phyloP scores from a whole-genome alignment of 2,888 invertebrate species.

The Odontomyia ornata region DNA sequence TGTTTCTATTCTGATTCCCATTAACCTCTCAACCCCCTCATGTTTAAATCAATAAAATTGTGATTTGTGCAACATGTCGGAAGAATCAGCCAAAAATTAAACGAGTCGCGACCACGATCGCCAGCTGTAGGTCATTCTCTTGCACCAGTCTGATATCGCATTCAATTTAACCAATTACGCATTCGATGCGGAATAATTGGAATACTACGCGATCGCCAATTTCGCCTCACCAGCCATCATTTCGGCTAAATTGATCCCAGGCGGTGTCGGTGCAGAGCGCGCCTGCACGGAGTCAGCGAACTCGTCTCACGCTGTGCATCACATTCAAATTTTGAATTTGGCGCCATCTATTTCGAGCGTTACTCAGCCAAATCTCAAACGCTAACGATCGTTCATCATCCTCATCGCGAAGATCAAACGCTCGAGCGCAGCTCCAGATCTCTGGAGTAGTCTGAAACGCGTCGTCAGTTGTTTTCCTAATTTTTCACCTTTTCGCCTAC shows the following conservation, averaged over 20 bases:
- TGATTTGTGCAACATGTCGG: too few relatives aligned
- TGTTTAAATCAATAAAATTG: too few relatives aligned
- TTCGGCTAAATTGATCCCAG: neutral
- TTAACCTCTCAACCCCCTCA: too few relatives aligned
- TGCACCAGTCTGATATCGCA: neutral
- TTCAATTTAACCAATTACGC: slow-evolving; percentile 11
- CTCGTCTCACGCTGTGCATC: neutral
- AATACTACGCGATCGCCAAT: slow-evolving; percentile 15
- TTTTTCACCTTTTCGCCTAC: slow-evolving; percentile 1
- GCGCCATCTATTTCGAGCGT: slow-evolving; percentile 6
- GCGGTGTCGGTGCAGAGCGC: neutral
- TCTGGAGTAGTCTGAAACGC: neutral
- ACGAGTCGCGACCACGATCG: neutral
- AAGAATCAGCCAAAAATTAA: too few relatives aligned
- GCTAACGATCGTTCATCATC: neutral
- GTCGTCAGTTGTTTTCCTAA: neutral
- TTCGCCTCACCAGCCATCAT: neutral
- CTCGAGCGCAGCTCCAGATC: neutral
- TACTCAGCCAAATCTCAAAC: neutral
- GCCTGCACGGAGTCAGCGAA: neutral
- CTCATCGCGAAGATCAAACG: neutral
- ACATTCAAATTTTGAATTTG: neutral
- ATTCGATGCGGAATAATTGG: slow-evolving; percentile 23
- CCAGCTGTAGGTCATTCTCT: slow-evolving; percentile 8
- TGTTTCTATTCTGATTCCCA: too few relatives aligned